phyloP scores from a whole-genome alignment of 2,113 vertebrate genomes.

The Neodon shergylaensis region DNA sequence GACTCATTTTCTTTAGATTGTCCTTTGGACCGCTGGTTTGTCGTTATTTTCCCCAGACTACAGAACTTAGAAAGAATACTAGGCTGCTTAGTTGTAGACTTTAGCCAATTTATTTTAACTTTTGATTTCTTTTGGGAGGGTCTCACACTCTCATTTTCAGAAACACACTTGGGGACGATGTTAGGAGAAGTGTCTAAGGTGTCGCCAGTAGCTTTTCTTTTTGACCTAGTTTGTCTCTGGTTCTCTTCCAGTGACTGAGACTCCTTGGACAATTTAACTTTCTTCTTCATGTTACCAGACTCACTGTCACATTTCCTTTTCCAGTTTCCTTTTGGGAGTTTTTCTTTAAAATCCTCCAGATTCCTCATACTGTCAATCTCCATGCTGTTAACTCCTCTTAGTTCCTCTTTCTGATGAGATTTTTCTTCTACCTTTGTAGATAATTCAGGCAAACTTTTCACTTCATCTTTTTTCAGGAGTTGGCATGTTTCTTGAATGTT shows the following conservation, averaged over 20 bases:
- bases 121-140: slow-evolving; percentile 90
- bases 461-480: slow-evolving; percentile 92
- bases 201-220: slow-evolving; percentile 91
- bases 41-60: slow-evolving; percentile 91
- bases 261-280: slow-evolving; percentile 90
- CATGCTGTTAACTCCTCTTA: slow-evolving; percentile 8
- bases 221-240: slow-evolving; percentile 92
- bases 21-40: slow-evolving; percentile 84
- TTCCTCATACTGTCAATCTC: slow-evolving; percentile 62
- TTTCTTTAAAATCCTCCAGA: slow-evolving; percentile 80
- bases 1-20: slow-evolving; percentile 81
- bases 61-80: slow-evolving; percentile 98
- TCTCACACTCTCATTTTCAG: slow-evolving; percentile 81
- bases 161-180: slow-evolving; percentile 65
- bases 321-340: slow-evolving; percentile 85
- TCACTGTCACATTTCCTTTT: slow-evolving; percentile 96
- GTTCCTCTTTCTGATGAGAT: slow-evolving; percentile 68
- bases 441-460: slow-evolving; percentile 77
- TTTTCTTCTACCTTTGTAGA: slow-evolving; percentile 74
- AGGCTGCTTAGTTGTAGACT: slow-evolving; percentile 92
- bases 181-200: slow-evolving; percentile 79
- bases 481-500: slow-evolving; percentile 97
- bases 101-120: slow-evolving; percentile 92
- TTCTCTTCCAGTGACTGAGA: slow-evolving; percentile 85
- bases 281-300: slow-evolving; percentile 95